Percentiles rank a stretch among this genome's conserved stretches.
phyloP scores from a whole-genome alignment of 1,140 invertebrate species.

The Euwallacea similis region DNA sequence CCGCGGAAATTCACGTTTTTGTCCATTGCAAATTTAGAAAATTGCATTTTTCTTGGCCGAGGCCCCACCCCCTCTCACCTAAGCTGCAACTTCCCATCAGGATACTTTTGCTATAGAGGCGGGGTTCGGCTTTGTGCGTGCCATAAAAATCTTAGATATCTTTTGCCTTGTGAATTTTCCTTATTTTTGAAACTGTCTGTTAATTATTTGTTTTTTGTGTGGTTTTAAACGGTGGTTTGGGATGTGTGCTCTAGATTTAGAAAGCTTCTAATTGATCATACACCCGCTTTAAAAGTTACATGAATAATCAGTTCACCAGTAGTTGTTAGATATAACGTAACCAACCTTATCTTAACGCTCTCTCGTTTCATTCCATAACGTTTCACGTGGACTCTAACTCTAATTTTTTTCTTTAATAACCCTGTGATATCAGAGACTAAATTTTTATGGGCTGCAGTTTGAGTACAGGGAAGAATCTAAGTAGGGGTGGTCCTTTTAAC shows the following conservation, averaged over 20 bases:
- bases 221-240: conserved; percentile 48
- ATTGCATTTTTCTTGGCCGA: background rate
- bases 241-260: conserved; percentile 45
- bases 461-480: no score
- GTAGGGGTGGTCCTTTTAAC: no score
- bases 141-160: conserved; percentile 40
- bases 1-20: no score
- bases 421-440: no score
- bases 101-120: background rate
- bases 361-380: conserved; percentile 24
- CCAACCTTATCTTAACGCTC: conserved; percentile 28
- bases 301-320: conserved; percentile 33
- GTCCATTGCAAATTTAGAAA: background rate
- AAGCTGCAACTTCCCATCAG: no score
- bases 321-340: conserved; percentile 28
- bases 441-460: no score
- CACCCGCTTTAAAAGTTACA: conserved; percentile 28
- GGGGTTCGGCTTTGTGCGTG: conserved; percentile 26
- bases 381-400: conserved; percentile 9
- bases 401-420: conserved; percentile 9
- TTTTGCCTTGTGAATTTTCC: conserved; percentile 45
- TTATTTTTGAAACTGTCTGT: conserved; percentile 35
- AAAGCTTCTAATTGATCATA: conserved; percentile 36
- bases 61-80: no score
- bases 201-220: conserved; percentile 38